Evolutionary conservation across 1,140 invertebrate species (phyloP).

Genomic region (Drosophila tsacasi): DNA sequence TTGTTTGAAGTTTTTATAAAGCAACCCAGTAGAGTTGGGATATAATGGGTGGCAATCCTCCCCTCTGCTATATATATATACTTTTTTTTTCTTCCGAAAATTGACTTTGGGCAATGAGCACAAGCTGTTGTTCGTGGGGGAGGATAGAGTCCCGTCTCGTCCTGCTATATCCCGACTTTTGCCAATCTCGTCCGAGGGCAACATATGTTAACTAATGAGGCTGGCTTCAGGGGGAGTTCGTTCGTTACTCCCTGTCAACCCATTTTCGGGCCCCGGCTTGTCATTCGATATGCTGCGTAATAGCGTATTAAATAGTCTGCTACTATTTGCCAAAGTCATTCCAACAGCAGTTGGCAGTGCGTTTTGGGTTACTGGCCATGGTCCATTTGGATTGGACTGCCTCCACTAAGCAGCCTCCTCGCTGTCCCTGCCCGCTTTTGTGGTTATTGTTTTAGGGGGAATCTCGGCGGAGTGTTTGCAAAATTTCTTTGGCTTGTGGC

Average conservation of each 20-base stretch:
- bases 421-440: constrained; percentile 18
- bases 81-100: constrained; percentile 63
- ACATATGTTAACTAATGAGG: constrained; percentile 83
- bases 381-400: constrained; percentile 24
- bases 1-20: constrained; percentile 80
- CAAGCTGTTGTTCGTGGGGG: constrained; percentile 73
- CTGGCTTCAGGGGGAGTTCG: constrained; percentile 23
- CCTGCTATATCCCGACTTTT: constrained; percentile 20
- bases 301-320: constrained; percentile 84
- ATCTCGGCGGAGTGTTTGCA: constrained; percentile 39
- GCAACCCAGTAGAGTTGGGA: constrained; percentile 28
- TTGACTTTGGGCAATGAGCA: constrained; percentile 81
- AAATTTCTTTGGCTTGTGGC: constrained; percentile 54
- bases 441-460: constrained; percentile 60
- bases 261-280: constrained; percentile 50
- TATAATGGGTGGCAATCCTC: constrained; percentile 20
- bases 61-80: constrained; percentile 12
- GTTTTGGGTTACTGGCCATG: constrained; percentile 71
- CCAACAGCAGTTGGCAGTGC: constrained; percentile 57
- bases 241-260: constrained; percentile 46
- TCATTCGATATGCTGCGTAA: constrained; percentile 82
- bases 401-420: neutral
- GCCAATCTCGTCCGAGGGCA: constrained; percentile 52
- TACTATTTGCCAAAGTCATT: constrained; percentile 80
- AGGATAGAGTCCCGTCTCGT: constrained; percentile 20